Conservation (phyloP, 2,797 vertebrate species). For the Molossus molossus region DNA sequence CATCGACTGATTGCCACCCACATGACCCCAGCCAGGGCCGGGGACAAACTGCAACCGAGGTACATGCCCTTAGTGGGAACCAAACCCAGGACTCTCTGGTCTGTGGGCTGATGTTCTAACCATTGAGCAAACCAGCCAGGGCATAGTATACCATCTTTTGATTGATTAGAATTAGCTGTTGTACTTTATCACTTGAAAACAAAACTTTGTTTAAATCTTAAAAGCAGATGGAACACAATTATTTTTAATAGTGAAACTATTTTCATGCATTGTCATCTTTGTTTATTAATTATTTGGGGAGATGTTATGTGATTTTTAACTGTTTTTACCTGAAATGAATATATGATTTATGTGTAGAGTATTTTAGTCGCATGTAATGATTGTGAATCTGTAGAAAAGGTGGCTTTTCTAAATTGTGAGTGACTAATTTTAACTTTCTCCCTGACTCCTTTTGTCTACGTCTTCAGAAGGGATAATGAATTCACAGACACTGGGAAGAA, state of each 20-base stretch:
- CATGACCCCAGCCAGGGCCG: no score
- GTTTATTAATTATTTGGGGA: neutral
- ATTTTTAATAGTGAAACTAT: neutral
- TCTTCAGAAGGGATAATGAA: neutral
- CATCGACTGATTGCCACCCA: no score
- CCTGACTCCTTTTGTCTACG: neutral
- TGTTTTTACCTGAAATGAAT: neutral
- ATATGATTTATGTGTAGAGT: neutral
- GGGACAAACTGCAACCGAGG: no score
- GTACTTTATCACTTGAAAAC: conserved; percentile 28
- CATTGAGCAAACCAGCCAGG: no score
- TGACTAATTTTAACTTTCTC: neutral
- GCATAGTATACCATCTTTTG: neutral
- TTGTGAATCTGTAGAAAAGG: neutral
- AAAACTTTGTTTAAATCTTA: conserved; percentile 64
- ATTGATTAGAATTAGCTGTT: conserved; percentile 61
- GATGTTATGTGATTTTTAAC: conserved; percentile 30
- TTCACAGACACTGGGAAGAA: neutral
- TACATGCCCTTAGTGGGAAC: no score
- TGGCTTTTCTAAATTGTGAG: neutral
- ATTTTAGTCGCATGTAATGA: neutral
- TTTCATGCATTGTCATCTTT: conserved; percentile 49
- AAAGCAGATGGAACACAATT: conserved; percentile 11
- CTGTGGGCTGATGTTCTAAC: no score
- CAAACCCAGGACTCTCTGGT: no score